A percentile compares a stretch with the other conserved stretches of the same genome.
phyloP scores from a whole-genome alignment of 2,113 vertebrate genomes.

The Meles meles region DNA sequence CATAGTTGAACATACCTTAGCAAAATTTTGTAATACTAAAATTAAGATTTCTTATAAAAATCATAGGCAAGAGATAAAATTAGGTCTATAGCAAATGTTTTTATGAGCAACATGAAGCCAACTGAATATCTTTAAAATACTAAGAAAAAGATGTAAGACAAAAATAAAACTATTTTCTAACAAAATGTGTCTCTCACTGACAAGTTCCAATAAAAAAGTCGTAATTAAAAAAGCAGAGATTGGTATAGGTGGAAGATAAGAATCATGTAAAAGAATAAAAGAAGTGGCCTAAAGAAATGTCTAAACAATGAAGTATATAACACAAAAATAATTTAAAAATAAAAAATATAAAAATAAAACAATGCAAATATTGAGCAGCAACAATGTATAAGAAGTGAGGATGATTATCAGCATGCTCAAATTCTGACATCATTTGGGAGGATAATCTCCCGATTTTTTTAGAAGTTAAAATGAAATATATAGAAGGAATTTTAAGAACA shows the following conservation, averaged over 20 bases:
- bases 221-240: background rate
- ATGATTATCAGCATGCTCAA: background rate
- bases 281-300: background rate
- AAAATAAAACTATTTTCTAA: background rate
- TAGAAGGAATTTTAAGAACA: background rate
- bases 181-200: background rate
- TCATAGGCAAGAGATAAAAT: background rate
- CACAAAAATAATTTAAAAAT: background rate
- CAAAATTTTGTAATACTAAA: background rate
- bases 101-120: background rate
- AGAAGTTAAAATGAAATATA: background rate
- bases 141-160: background rate
- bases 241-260: background rate
- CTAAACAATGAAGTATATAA: background rate
- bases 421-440: background rate
- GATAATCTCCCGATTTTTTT: background rate
- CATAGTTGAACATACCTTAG: background rate
- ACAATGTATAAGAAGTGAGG: background rate
- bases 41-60: background rate
- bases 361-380: background rate
- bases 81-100: background rate
- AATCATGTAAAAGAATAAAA: background rate
- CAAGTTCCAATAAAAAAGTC: background rate
- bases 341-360: background rate
- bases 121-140: background rate